Evolutionary conservation across 1,140 invertebrate genomes (phyloP).

Genomic region (Zaprionus kolodkinae): DNA sequence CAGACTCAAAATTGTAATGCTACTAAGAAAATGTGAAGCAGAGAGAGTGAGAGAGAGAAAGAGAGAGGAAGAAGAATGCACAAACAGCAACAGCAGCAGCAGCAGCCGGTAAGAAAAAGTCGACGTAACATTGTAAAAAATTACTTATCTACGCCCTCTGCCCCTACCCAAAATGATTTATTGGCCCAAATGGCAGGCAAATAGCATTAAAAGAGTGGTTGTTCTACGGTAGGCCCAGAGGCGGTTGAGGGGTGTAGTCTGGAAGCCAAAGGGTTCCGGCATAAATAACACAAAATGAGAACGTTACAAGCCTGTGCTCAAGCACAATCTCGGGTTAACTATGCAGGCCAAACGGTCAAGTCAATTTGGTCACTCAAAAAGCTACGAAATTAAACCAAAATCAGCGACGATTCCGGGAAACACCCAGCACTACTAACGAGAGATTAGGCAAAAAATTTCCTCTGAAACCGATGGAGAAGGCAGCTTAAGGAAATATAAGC

Average conservation of each 20-base stretch:
- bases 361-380: background rate
- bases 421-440: background rate
- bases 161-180: conserved; percentile 72
- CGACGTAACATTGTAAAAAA: conserved; percentile 63
- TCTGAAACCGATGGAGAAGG: background rate
- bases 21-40: conserved; percentile 43
- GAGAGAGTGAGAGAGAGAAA: conserved; percentile 18
- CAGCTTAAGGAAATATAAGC: background rate
- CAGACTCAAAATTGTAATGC: conserved; percentile 57
- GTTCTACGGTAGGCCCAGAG: conserved; percentile 43
- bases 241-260: background rate
- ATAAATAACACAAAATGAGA: conserved; percentile 67
- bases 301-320: conserved; percentile 8
- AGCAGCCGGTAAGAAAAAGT: conserved; percentile 39
- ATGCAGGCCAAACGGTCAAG: background rate
- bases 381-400: background rate
- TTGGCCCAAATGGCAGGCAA: conserved; percentile 81
- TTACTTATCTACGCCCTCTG: conserved; percentile 70
- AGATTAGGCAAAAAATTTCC: background rate
- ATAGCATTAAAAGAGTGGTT: conserved; percentile 79
- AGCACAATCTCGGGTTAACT: background rate
- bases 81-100: conserved; percentile 8
- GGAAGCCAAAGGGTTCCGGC: conserved; percentile 68
- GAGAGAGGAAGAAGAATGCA: conserved; percentile 26
- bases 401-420: background rate